phyloP scores from a whole-genome alignment of 2,113 vertebrate genomes.

The Phrynosoma blainvillii region DNA sequence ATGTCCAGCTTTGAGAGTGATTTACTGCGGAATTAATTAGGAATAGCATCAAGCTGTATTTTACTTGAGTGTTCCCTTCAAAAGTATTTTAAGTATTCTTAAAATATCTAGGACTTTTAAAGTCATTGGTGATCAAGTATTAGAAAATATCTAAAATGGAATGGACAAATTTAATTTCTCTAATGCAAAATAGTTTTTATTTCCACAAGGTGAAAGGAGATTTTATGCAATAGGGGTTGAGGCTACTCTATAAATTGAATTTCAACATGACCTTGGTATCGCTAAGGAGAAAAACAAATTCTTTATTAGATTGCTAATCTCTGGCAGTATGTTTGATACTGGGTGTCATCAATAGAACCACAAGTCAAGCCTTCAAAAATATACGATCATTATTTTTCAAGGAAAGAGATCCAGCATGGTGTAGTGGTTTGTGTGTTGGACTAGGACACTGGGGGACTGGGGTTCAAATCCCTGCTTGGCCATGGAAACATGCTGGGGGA shows the following conservation, averaged over 20 bases:
- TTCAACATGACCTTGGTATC: conserved; percentile 1
- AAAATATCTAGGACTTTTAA: conserved; percentile 3
- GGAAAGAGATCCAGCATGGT: too few relatives aligned
- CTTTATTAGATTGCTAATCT: background rate
- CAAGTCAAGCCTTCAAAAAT: background rate
- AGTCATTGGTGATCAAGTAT: background rate
- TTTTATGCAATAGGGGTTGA: background rate
- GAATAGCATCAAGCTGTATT: background rate
- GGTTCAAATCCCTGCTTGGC: too few relatives aligned
- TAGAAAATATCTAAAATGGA: conserved; percentile 10
- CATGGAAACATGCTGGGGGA: too few relatives aligned
- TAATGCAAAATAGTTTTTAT: conserved; percentile 15
- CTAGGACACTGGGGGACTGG: too few relatives aligned
- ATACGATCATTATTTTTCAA: background rate
- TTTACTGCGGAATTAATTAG: conserved; percentile 21
- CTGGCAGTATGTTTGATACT: background rate
- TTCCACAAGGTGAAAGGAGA: background rate
- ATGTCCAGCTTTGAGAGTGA: conserved; percentile 16
- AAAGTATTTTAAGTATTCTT: conserved; percentile 32
- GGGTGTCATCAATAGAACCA: background rate
- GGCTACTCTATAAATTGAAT: conserved; percentile 7
- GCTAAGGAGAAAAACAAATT: background rate
- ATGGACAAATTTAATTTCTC: conserved; percentile 17
- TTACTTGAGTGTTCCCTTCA: conserved; percentile 16
- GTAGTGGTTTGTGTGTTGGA: too few relatives aligned